Conservation (phyloP, 2,113 vertebrate genomes). For the Orthonyx spaldingii region DNA sequence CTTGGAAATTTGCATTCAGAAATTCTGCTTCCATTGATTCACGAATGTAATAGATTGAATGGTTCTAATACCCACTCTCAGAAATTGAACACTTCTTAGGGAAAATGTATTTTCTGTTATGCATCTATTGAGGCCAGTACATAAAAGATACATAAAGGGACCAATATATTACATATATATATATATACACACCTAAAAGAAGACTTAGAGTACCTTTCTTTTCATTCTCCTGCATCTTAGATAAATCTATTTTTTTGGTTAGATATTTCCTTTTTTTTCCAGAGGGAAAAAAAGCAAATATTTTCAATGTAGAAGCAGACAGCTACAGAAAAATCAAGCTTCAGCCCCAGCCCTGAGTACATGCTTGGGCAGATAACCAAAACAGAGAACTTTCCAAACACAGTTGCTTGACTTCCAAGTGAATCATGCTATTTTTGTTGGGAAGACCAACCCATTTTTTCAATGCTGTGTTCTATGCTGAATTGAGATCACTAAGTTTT, state of each 20-base stretch:
- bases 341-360: neutral
- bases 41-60: neutral
- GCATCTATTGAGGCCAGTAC: neutral
- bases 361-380: neutral
- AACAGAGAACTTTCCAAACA: neutral
- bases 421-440: neutral
- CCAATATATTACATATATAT: neutral
- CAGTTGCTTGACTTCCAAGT: neutral
- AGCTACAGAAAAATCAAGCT: neutral
- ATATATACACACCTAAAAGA: neutral
- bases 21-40: neutral
- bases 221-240: neutral
- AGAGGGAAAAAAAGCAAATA: neutral
- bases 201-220: neutral
- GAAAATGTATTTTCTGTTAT: neutral
- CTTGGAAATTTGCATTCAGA: neutral
- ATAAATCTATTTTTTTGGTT: neutral
- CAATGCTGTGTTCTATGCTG: neutral
- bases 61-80: neutral
- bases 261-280: neutral
- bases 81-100: neutral
- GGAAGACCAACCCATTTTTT: neutral
- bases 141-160: neutral
- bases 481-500: neutral
- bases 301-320: neutral